phyloP scores from a whole-genome alignment of 2,888 invertebrate species.

The Heliconius hortense region DNA sequence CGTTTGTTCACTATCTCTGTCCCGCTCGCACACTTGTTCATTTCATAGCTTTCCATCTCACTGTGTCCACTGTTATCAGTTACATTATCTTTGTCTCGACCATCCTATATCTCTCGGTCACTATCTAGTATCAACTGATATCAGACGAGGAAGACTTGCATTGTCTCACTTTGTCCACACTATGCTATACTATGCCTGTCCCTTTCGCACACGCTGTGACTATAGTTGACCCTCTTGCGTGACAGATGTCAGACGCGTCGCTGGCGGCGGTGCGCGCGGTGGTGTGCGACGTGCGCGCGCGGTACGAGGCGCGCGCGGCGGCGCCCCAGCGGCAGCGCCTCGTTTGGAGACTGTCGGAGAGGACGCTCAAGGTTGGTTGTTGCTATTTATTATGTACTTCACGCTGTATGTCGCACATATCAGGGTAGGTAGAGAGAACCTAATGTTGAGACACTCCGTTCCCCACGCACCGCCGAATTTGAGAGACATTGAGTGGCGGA shows the following conservation, averaged over 20 bases:
- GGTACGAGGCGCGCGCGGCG: constrained; percentile 87
- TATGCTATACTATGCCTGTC: neutral
- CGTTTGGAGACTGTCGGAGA: constrained; percentile 88
- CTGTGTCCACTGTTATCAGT: too few species aligned
- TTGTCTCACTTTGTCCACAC: too few species aligned
- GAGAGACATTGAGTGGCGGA: neutral
- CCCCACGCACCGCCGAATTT: neutral
- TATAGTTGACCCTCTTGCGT: neutral
- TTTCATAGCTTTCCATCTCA: too few species aligned
- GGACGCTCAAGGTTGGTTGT: constrained; percentile 82
- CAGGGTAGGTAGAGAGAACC: neutral
- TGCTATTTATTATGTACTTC: neutral
- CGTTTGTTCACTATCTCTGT: too few species aligned
- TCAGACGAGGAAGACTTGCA: too few species aligned
- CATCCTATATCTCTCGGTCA: too few species aligned
- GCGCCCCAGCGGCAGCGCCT: constrained; percentile 87
- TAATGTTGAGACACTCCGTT: neutral
- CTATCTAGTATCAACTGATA: too few species aligned
- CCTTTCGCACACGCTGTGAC: too few species aligned
- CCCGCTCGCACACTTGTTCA: too few species aligned
- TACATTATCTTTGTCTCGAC: too few species aligned
- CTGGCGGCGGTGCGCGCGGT: constrained; percentile 83
- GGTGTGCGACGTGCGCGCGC: constrained; percentile 84
- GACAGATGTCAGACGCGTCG: constrained; percentile 85
- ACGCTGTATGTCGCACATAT: neutral